A percentile compares a stretch with the other conserved stretches of the same genome.
These are phyloP conservation scores for Zeus faber DNA, from an alignment of 2,113 vertebrate genomes.

Conservation along the genomic window DNA sequence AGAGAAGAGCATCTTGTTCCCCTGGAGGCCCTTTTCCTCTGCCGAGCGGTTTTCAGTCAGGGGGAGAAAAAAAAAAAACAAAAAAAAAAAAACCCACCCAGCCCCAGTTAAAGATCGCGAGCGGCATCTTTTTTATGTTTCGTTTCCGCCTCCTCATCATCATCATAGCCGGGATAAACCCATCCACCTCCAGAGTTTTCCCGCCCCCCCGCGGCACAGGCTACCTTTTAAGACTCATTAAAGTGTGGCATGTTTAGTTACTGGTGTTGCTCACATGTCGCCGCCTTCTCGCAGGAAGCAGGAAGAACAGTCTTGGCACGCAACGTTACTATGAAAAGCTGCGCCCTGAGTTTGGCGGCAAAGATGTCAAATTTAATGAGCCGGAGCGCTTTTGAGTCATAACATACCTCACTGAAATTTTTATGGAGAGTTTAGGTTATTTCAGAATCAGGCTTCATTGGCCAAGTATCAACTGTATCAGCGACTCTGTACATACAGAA, in stretches of 20 bases:
- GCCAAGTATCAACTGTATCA: no score
- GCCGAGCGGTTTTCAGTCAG: slow-evolving; percentile 34
- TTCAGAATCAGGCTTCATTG: no score
- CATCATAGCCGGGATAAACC: slow-evolving; percentile 35
- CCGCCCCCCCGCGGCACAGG: slow-evolving; percentile 19
- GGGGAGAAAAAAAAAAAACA: no score
- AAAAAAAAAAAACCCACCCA: slow-evolving; percentile 36
- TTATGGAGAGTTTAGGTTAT: no score
- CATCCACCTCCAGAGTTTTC: slow-evolving; percentile 43
- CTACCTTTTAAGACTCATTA: slow-evolving; percentile 45
- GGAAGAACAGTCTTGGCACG: neutral
- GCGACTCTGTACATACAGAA: no score
- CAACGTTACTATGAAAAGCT: slow-evolving; percentile 9
- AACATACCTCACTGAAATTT: no score
- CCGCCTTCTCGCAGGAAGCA: slow-evolving; percentile 19
- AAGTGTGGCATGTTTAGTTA: slow-evolving; percentile 40
- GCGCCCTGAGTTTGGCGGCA: no score
- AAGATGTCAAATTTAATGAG: no score
- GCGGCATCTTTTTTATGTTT: slow-evolving; percentile 38
- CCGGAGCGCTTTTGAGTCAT: no score
- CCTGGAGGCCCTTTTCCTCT: slow-evolving; percentile 41
- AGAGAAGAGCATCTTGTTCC: slow-evolving; percentile 43
- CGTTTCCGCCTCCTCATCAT: neutral
- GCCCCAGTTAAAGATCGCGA: slow-evolving; percentile 43
- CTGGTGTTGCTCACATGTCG: slow-evolving; percentile 37